Evolutionary conservation across 2,113 vertebrate genomes (phyloP).

Genomic region (Merops nubicus): DNA sequence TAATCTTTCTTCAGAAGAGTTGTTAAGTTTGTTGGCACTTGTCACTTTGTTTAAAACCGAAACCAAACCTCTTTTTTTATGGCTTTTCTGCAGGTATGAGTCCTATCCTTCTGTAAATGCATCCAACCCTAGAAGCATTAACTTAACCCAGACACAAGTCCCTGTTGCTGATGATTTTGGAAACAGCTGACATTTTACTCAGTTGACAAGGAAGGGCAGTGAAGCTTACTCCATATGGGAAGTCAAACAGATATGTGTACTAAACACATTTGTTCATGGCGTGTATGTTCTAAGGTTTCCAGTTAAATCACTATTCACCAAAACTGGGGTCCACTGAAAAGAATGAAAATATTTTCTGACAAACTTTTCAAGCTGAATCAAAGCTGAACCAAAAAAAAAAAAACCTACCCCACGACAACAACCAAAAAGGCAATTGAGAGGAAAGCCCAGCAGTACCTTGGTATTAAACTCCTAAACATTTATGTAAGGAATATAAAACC

Average conservation of each 20-base stretch:
- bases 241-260: not conserved
- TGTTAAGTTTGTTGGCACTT: constrained; percentile 7
- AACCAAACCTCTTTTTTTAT: constrained; percentile 1
- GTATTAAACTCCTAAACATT: constrained; percentile 16
- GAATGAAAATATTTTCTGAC: not conserved
- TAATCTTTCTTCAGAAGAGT: not conserved
- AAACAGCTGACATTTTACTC: constrained; percentile 36
- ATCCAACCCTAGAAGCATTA: constrained; percentile 45
- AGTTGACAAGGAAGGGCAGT: constrained; percentile 48
- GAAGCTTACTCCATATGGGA: constrained; percentile 19
- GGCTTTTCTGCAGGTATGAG: constrained; percentile 61
- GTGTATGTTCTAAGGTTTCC: constrained; percentile 21
- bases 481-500: constrained; percentile 45
- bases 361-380: constrained; percentile 22
- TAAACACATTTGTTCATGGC: not conserved
- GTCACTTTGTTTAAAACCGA: not conserved
- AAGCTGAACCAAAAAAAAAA: constrained; percentile 12
- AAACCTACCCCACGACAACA: not conserved
- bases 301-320: constrained; percentile 8
- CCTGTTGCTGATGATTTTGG: constrained; percentile 33
- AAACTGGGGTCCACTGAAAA: constrained; percentile 1
- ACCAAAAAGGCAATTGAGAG: not conserved
- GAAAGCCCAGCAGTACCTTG: not conserved
- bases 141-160: not conserved
- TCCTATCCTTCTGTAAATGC: constrained; percentile 45